A percentile compares a stretch with the other conserved stretches of the same genome.
Conservation (phyloP, 2,888 invertebrate species). For the Sminthurinus aureus region DNA sequence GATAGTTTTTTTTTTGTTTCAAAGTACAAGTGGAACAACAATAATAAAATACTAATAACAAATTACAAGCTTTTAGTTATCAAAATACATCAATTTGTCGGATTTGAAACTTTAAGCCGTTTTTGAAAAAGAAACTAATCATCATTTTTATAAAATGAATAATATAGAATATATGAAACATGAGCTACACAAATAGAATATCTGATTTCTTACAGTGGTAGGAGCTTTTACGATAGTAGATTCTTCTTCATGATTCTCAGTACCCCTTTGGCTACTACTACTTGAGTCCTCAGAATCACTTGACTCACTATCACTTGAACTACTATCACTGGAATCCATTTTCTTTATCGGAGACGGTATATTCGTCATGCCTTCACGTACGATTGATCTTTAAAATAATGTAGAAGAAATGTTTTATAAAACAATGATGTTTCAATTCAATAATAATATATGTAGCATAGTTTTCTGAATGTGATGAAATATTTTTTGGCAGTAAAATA, state of each 20-base stretch:
- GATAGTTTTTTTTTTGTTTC: not conserved
- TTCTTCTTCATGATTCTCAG: constrained; percentile 47
- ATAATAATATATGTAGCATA: no score
- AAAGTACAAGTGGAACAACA: not conserved
- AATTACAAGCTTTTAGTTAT: not conserved
- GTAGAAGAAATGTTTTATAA: no score
- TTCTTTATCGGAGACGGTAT: constrained; percentile 55
- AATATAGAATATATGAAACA: not conserved
- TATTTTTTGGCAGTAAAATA: no score
- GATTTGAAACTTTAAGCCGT: no score
- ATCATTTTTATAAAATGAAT: not conserved
- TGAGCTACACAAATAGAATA: not conserved
- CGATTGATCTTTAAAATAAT: constrained; percentile 20
- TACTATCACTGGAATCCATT: constrained; percentile 59
- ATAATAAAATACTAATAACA: not conserved
- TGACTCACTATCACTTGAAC: constrained; percentile 55
- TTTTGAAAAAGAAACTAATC: no score
- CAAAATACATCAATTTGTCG: no score
- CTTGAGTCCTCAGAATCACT: constrained; percentile 59
- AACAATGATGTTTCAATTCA: no score
- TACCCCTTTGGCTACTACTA: constrained; percentile 56
- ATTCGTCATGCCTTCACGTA: constrained; percentile 54
- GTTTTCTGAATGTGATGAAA: no score
- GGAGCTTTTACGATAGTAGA: constrained; percentile 46
- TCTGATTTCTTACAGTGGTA: constrained; percentile 45